These are phyloP conservation scores for Donacobius atricapilla DNA, from an alignment of 2,113 vertebrate species.

Conservation along the genomic window DNA sequence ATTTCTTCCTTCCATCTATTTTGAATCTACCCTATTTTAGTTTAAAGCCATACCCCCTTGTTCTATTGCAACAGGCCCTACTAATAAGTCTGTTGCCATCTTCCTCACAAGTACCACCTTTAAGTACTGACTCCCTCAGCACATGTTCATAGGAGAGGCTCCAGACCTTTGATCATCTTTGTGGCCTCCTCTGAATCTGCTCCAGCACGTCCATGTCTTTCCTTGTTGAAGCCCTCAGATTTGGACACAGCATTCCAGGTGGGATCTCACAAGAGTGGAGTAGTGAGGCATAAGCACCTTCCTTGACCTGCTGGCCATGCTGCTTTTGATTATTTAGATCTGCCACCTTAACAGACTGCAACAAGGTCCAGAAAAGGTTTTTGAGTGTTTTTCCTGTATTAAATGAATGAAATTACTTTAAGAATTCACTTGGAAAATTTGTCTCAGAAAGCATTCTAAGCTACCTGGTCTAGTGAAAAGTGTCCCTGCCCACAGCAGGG, in stretches of 20 bases:
- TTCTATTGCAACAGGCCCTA: background rate
- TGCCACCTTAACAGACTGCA: background rate
- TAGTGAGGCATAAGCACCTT: background rate
- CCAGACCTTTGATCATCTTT: background rate
- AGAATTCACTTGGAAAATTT: background rate
- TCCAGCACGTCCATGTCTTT: background rate
- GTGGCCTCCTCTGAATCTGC: background rate
- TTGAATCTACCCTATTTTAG: background rate
- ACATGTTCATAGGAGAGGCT: fast-evolving
- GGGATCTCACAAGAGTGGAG: background rate
- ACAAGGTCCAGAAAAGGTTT: background rate
- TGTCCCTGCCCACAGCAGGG: background rate
- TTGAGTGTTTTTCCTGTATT: background rate
- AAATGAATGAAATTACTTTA: background rate
- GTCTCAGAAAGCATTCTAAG: background rate
- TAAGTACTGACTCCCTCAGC: background rate
- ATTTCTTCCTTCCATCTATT: background rate
- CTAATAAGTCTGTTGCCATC: background rate
- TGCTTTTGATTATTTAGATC: background rate
- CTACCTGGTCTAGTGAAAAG: background rate
- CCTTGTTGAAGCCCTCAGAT: background rate
- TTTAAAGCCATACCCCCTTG: background rate
- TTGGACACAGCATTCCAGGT: background rate
- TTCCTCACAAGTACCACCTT: background rate
- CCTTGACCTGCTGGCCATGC: fast-evolving